Base-by-base conservation (phyloP, 1,140 invertebrate genomes). In the Ephestia elutella region DNA sequence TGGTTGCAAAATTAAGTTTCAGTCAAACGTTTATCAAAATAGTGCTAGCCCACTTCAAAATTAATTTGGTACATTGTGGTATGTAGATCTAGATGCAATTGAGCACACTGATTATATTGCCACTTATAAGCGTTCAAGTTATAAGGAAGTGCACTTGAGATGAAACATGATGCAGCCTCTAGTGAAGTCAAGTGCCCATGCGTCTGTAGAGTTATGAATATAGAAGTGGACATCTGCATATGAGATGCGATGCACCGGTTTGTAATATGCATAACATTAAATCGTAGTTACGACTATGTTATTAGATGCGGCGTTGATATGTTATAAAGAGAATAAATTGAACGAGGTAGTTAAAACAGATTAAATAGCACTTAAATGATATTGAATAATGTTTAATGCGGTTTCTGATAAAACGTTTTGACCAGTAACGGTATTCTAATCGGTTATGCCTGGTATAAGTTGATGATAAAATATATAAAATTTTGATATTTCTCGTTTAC, bases 111-210 rank as follows among this genome's bases (percentile, higher is more conserved):
- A 44, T 44, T 15, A 17, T 44, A 7, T 15, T 17, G 15, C 38
- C 15, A 44, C 38, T 44, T 44, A 44, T 35, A 44, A 44, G 38
- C 38, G 38, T 44, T 44, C 38, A 44, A 44, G 38, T 44, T 44
- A 44, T 44, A 4, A 44, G 38, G 38, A 44, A 44, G 15, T 15
- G 38, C 38, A 44, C 38, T 44, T 44, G 38, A 44, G 10, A 44
- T 44, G n/a, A 44, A 44, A 44, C 38, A 44, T 17, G 38, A 44
- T 44, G 38, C 38, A 44, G 38, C n/a, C 38, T 44, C 38, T 44
- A 15, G n/a, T 44, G 38, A 44, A 44, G 13, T 44, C 38, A 44
- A 44, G 38, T 44, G 15, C n/a, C n/a, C 13, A 44, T 5, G 38
- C 38, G 1, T 32, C 30, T 10, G 3, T 44, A n/a, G 3, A 44